Base-by-base conservation (phyloP, 2,888 invertebrate genomes). In the Megaustenia siamemsis region DNA sequence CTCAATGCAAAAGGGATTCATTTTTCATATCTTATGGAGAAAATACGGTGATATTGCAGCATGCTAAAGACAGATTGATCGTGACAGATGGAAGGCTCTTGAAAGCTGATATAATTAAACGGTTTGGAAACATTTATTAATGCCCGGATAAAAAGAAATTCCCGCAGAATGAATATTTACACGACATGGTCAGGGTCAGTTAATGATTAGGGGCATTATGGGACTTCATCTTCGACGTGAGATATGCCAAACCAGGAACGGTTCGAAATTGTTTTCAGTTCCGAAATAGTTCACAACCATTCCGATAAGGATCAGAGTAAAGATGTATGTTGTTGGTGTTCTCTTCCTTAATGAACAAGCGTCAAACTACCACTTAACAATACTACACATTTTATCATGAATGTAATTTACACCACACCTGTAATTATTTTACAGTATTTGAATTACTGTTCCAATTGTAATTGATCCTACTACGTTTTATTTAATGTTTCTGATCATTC, bases 1-100 rank as follows among this genome's bases (percentile, higher is more conserved):
- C 28, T 63, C 28, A 38, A 40, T 43, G 78, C 78, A 63, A 38
- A 32, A 78, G 43, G 10, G 18, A 28, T 40, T 21, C 28, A 77
- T 77, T n/a, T 40, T 28, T 40, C 60, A 60, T 21, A 40, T 60
- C 15, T 15, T 38, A 24, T 28, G 40, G 38, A 40, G 56, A 56
- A 77, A 77, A 60, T 60, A 56, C 56, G 12, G 21, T 4, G 21
- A 56, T 56, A 38, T 77, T 60, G 77, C 77, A 60, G 28, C 40
- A n/a, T 5, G 38, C 35, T 28, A 10, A 24, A 40, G n/a, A 40
- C 24, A 4, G 38, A 56, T 40, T 60, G 77, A 38, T 60, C 77
- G 56, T 77, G 77, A 77, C 77, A 77, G 77, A 56, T 77, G 77
- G 49, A 73, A 35, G 60, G 60, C 40, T 77, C 56, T 60, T 77